Conservation (phyloP, 2,888 invertebrate species). For the Aphidius colemani region DNA sequence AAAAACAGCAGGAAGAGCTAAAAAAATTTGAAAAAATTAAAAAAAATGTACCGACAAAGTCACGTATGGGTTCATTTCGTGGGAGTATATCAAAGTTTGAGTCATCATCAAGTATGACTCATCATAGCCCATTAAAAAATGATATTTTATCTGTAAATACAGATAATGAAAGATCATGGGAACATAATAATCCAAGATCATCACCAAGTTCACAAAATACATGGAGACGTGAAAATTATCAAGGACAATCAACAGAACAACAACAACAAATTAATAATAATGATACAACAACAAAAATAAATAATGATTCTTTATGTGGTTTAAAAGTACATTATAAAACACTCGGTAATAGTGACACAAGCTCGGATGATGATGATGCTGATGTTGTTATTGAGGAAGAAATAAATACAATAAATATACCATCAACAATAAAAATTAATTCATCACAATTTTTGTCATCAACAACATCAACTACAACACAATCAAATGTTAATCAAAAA, state of each 20-base stretch:
- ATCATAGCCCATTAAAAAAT: not conserved
- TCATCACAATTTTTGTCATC: slow-evolving; percentile 42
- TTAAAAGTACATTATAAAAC: slow-evolving; percentile 46
- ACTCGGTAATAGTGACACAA: slow-evolving; percentile 38
- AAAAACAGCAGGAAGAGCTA: slow-evolving; percentile 34
- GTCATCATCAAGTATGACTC: slow-evolving; percentile 5
- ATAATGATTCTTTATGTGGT: slow-evolving; percentile 43
- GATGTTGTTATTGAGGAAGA: slow-evolving; percentile 47
- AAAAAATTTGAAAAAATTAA: slow-evolving; percentile 35
- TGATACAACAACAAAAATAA: slow-evolving; percentile 12
- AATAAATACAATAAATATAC: slow-evolving; percentile 30
- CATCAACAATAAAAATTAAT: slow-evolving; percentile 31
- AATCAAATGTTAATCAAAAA: slow-evolving; percentile 24
- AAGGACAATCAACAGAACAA: too few species aligned
- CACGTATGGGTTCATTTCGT: slow-evolving; percentile 34
- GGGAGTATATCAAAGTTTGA: slow-evolving; percentile 38
- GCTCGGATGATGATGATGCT: slow-evolving; percentile 43
- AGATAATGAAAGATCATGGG: too few species aligned
- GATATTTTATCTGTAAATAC: too few species aligned
- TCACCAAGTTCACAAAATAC: too few species aligned
- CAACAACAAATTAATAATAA: not conserved
- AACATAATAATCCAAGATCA: too few species aligned
- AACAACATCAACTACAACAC: slow-evolving; percentile 35
- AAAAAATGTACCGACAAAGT: slow-evolving; percentile 28
- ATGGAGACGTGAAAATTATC: too few species aligned